Percentiles rank a stretch among this genome's conserved stretches.
phyloP scores from a whole-genome alignment of 2,888 invertebrate genomes.

The Ceramica pisi region DNA sequence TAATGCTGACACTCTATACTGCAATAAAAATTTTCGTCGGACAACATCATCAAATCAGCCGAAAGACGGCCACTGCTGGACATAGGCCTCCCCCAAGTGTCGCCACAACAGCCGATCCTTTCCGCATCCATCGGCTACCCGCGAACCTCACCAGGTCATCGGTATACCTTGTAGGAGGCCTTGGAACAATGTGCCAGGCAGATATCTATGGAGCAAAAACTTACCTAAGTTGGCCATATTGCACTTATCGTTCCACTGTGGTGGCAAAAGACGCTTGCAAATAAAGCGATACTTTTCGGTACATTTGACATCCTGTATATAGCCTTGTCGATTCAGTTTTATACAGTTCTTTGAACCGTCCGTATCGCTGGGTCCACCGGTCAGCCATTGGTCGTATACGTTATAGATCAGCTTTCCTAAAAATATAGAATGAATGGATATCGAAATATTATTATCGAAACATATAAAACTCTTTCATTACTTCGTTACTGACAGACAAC shows the following conservation, averaged over 20 bases:
- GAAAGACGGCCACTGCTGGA: too few species aligned
- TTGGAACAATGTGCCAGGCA: not conserved
- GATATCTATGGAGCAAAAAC: not conserved
- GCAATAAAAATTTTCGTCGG: too few species aligned
- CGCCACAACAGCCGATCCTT: too few species aligned
- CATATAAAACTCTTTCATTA: too few species aligned
- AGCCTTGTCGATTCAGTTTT: slow-evolving; percentile 70
- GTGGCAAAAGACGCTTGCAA: not conserved
- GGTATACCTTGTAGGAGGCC: too few species aligned
- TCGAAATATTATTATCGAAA: not conserved
- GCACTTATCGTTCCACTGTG: not conserved
- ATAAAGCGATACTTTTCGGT: not conserved
- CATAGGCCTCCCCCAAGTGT: too few species aligned
- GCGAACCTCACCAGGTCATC: too few species aligned
- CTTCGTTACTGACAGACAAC: too few species aligned
- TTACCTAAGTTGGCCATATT: not conserved
- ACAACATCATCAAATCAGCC: too few species aligned
- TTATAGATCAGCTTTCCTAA: slow-evolving; percentile 61
- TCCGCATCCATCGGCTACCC: too few species aligned
- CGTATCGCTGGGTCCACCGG: slow-evolving; percentile 70
- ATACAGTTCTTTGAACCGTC: not conserved
- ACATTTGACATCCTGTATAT: slow-evolving; percentile 76
- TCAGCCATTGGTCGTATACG: not conserved
- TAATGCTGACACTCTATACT: too few species aligned
- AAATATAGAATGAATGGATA: not conserved